Conservation (phyloP, 1,140 invertebrate species). For the Laodelphax striatellus region DNA sequence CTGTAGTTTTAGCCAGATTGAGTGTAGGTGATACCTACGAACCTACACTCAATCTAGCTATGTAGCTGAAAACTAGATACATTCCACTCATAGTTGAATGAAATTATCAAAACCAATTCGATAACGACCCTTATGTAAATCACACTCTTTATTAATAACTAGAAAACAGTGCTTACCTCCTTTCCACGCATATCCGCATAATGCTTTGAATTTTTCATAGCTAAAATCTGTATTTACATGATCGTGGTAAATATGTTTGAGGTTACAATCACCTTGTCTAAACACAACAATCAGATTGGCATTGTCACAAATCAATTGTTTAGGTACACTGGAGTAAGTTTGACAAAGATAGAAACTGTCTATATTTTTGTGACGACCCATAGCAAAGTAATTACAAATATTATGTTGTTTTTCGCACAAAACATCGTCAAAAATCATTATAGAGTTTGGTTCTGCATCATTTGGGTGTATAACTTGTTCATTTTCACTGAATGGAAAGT, state of each 20-base stretch:
- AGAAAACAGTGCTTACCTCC: constrained; percentile 23
- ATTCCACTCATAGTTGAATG: constrained; percentile 1
- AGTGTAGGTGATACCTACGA: too few relatives aligned
- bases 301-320: constrained; percentile 34
- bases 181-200: constrained; percentile 17
- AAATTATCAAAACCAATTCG: constrained; percentile 24
- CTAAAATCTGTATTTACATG: constrained; percentile 30
- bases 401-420: constrained; percentile 24
- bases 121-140: constrained; percentile 21
- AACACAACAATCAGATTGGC: constrained; percentile 31
- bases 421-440: constrained; percentile 32
- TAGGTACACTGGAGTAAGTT: constrained; percentile 30
- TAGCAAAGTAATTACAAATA: constrained; percentile 29
- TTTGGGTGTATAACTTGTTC: constrained; percentile 22
- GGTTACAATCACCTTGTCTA: constrained; percentile 33
- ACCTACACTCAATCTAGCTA: too few relatives aligned
- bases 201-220: constrained; percentile 15
- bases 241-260: constrained; percentile 32
- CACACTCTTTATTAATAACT: constrained; percentile 24
- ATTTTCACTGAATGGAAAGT: constrained; percentile 23
- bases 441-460: constrained; percentile 23
- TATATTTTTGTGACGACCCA: constrained; percentile 29
- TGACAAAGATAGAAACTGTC: constrained; percentile 30
- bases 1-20: too few relatives aligned
- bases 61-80: too few relatives aligned